phyloP scores from a whole-genome alignment of 2,888 invertebrate genomes.

The Clivina fossor region DNA sequence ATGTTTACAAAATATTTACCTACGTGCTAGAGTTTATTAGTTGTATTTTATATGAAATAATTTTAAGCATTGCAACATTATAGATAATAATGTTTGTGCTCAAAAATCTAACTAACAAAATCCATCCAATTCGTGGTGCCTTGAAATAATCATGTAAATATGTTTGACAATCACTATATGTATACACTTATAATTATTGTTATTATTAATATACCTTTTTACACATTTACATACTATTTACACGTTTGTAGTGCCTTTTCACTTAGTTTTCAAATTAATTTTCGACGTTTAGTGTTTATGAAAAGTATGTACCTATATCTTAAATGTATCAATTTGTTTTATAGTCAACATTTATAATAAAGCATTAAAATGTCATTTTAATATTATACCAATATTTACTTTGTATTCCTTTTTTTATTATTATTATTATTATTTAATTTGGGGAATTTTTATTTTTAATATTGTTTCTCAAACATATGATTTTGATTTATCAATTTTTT shows the following conservation, averaged over 20 bases:
- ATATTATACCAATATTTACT: constrained; percentile 14
- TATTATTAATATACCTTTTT: constrained; percentile 30
- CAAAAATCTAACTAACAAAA: constrained; percentile 31
- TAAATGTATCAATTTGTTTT: constrained; percentile 27
- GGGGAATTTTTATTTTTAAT: too few species aligned
- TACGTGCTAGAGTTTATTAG: constrained; percentile 10
- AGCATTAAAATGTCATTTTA: constrained; percentile 28
- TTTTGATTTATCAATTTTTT: too few species aligned
- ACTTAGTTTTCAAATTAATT: constrained; percentile 28
- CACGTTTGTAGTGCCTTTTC: constrained; percentile 28
- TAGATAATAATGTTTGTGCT: constrained; percentile 28
- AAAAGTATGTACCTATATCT: constrained; percentile 27
- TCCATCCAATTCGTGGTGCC: constrained; percentile 32
- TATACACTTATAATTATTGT: constrained; percentile 30
- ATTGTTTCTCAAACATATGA: too few species aligned
- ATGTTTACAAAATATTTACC: background rate
- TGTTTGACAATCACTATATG: constrained; percentile 28
- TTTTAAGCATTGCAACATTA: constrained; percentile 28
- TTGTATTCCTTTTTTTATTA: too few species aligned
- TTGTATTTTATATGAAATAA: constrained; percentile 28
- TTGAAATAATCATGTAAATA: constrained; percentile 31
- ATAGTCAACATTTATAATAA: constrained; percentile 29
- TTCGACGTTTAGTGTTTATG: constrained; percentile 29
- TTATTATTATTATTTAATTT: too few species aligned
- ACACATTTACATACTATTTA: constrained; percentile 30